Percentiles rank a stretch among this genome's conserved stretches.
Evolutionary conservation across 2,113 vertebrate species (phyloP).

Genomic region (Brachyistius frenatus): DNA sequence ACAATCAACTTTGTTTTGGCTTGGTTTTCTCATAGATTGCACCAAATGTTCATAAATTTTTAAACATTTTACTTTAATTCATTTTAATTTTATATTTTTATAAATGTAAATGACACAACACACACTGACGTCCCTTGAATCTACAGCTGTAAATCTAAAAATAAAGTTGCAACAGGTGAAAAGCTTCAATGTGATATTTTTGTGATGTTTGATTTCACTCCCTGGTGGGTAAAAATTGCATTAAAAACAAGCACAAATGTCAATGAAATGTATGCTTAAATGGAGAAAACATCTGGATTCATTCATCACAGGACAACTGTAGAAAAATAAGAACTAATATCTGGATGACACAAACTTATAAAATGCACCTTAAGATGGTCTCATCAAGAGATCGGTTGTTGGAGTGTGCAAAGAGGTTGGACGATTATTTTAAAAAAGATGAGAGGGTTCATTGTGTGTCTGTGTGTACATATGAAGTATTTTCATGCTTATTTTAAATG

Average conservation of each 20-base stretch:
- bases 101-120: background rate
- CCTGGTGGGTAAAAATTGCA: background rate
- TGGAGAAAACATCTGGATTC: constrained; percentile 26
- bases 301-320: constrained; percentile 65
- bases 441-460: constrained; percentile 33
- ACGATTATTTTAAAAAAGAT: constrained; percentile 27
- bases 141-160: constrained; percentile 5
- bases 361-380: constrained; percentile 58
- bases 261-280: constrained; percentile 19
- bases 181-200: background rate
- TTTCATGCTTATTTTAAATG: constrained; percentile 54
- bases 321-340: constrained; percentile 72
- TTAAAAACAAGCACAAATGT: constrained; percentile 11
- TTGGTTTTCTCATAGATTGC: constrained; percentile 37
- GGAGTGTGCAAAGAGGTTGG: constrained; percentile 40
- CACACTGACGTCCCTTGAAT: background rate
- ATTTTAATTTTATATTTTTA: constrained; percentile 17
- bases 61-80: constrained; percentile 11
- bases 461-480: constrained; percentile 28
- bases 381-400: constrained; percentile 53
- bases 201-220: constrained; percentile 12
- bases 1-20: constrained; percentile 32
- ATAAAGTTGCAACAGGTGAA: background rate
- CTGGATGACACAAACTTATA: constrained; percentile 50
- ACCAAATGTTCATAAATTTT: constrained; percentile 34